These are phyloP conservation scores for Dasyurus viverrinus DNA, from an alignment of 2,113 vertebrate genomes.

Conservation along the genomic window DNA sequence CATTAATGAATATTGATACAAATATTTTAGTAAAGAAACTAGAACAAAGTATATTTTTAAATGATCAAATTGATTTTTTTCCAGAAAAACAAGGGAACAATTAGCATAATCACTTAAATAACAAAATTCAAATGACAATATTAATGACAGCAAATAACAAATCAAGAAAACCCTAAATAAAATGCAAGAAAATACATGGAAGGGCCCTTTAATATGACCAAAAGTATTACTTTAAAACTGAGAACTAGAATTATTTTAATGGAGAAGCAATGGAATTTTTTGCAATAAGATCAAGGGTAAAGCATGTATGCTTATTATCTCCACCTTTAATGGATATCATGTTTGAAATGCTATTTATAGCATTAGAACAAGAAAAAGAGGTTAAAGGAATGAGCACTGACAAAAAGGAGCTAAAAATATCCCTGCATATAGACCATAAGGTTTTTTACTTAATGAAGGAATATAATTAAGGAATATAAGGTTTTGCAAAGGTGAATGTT, in stretches of 20 bases:
- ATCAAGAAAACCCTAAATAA: neutral
- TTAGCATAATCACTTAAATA: neutral
- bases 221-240: neutral
- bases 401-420: neutral
- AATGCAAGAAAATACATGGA: neutral
- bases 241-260: neutral
- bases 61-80: neutral
- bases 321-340: neutral
- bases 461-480: no score
- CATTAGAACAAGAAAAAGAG: neutral
- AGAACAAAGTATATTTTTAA: neutral
- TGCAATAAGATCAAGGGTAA: neutral
- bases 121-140: neutral
- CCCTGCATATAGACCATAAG: neutral
- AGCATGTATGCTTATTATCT: neutral
- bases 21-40: neutral
- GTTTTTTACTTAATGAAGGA: neutral
- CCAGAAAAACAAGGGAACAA: neutral
- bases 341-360: neutral
- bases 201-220: neutral
- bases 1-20: neutral
- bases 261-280: neutral
- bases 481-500: no score
- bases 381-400: neutral
- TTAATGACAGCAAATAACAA: neutral